phyloP scores from a whole-genome alignment of 30 jellyfish, hydroid and myxozoan genomes.

The Pelagia noctiluca region DNA sequence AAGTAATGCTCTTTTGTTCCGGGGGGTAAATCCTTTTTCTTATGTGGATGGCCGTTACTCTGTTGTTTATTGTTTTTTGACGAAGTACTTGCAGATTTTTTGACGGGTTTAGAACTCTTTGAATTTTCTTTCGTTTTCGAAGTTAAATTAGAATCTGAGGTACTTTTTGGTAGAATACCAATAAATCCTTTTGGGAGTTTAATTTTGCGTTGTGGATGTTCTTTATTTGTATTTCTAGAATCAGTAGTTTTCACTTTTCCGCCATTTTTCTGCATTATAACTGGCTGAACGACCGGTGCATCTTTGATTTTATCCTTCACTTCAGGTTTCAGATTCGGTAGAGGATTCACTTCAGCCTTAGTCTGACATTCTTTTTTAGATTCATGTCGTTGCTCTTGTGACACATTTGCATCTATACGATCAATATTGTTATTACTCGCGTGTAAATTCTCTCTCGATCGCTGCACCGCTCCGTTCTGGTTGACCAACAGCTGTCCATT shows the following conservation, averaged over 20 bases:
- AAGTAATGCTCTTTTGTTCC: conserved; percentile 59
- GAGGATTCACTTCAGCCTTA: neutral
- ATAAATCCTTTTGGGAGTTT: conserved; percentile 66
- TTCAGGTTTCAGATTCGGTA: neutral
- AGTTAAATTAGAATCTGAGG: neutral
- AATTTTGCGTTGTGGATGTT: conserved; percentile 53
- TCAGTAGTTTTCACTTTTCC: neutral
- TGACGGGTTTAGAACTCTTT: neutral
- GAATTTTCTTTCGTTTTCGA: neutral
- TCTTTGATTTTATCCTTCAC: no score
- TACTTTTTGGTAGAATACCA: conserved; percentile 57
- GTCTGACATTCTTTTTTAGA: neutral
- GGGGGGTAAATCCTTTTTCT: neutral
- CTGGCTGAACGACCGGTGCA: no score
- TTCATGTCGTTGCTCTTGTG: neutral
- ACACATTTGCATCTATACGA: no score
- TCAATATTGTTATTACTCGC: no score
- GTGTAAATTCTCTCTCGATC: conserved; percentile 44
- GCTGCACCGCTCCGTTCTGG: conserved; percentile 57
- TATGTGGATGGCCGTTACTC: no score
- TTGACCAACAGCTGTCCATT: conserved; percentile 40
- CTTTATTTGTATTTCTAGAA: neutral
- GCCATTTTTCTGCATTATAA: neutral
- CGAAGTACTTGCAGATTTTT: neutral
- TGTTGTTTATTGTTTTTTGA: neutral